Percentiles rank a stretch among this genome's conserved stretches.
Conservation (phyloP, 2,888 invertebrate species). For the Cylloceria caligata region DNA sequence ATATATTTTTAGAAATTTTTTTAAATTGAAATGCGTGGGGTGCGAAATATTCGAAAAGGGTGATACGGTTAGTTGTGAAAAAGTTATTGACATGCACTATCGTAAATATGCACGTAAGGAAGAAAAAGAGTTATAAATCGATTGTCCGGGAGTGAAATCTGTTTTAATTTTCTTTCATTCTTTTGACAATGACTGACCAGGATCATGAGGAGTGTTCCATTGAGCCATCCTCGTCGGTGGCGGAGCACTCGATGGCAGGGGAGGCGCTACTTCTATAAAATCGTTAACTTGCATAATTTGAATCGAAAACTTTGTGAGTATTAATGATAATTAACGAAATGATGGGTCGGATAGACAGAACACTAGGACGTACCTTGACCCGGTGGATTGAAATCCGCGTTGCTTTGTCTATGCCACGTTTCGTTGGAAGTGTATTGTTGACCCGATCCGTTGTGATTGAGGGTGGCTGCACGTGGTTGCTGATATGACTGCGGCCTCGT, state of each 20-base stretch:
- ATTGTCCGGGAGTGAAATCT: constrained; percentile 19
- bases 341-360: constrained; percentile 13
- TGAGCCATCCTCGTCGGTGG: constrained; percentile 83
- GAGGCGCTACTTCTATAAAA: constrained; percentile 87
- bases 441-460: constrained; percentile 82
- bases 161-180: constrained; percentile 53
- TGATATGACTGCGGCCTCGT: constrained; percentile 82
- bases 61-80: constrained; percentile 19
- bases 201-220: constrained; percentile 81
- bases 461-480: constrained; percentile 75
- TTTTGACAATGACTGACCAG: constrained; percentile 79
- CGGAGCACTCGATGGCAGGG: constrained; percentile 87
- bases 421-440: constrained; percentile 79
- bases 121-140: constrained; percentile 30
- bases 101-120: constrained; percentile 57
- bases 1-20: neutral
- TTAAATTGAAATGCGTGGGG: constrained; percentile 22
- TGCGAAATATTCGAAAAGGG: constrained; percentile 20
- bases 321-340: constrained; percentile 35
- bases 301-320: constrained; percentile 25
- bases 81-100: constrained; percentile 51
- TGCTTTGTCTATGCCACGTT: constrained; percentile 80
- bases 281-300: constrained; percentile 70
- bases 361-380: constrained; percentile 78
- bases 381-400: constrained; percentile 76